Evolutionary conservation across 2,888 invertebrate genomes (phyloP).

Genomic region (Noctua janthina): DNA sequence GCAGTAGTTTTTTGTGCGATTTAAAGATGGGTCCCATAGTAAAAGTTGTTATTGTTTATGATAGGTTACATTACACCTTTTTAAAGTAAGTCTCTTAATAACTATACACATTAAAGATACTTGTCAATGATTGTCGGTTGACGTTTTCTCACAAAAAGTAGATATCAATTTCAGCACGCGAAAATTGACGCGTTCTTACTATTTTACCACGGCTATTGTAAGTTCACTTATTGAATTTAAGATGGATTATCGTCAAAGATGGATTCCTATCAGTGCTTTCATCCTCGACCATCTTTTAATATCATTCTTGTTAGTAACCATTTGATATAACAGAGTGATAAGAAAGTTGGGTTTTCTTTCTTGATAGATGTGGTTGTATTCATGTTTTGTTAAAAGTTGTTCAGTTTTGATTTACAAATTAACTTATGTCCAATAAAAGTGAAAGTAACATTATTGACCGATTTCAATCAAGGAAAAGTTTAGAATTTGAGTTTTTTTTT

Average conservation of each 20-base stretch:
- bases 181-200: conserved; percentile 16
- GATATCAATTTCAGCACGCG: conserved; percentile 22
- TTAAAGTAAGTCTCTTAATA: background rate
- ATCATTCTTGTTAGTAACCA: background rate
- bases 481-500: background rate
- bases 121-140: background rate
- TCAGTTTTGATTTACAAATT: conserved; percentile 21
- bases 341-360: conserved; percentile 19
- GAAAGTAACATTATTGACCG: conserved; percentile 5
- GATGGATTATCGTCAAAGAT: conserved; percentile 27
- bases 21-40: fast-evolving
- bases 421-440: background rate
- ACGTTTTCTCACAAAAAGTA: background rate
- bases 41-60: background rate
- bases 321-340: conserved; percentile 9
- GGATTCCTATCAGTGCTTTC: conserved; percentile 37
- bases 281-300: conserved; percentile 10
- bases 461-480: background rate
- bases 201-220: conserved; percentile 26
- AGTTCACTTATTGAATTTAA: conserved; percentile 16
- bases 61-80: background rate
- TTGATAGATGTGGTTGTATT: background rate
- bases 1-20: background rate
- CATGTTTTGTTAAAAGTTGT: conserved; percentile 12
- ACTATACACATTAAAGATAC: background rate